Conservation (phyloP, 2,113 vertebrate genomes). For the Spea multiplicata region DNA sequence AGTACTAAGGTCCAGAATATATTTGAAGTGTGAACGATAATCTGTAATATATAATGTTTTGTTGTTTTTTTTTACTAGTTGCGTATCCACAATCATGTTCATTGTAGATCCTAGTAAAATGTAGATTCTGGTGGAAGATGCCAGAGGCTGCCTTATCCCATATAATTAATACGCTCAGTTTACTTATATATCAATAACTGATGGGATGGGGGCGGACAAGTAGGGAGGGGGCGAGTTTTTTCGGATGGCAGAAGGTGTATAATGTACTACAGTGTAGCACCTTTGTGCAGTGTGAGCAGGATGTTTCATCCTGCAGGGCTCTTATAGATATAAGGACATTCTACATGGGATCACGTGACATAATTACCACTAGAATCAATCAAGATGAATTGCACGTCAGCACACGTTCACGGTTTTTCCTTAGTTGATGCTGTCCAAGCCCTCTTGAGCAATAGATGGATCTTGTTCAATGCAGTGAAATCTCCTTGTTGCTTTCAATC, state of each 20-base stretch:
- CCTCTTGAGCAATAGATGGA: conserved; percentile 94
- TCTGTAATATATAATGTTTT: not conserved
- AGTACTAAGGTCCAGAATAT: too few species aligned
- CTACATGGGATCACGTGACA: conserved; percentile 98
- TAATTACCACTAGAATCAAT: conserved; percentile 99
- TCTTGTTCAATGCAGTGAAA: conserved; percentile 87
- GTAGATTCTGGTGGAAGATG: not conserved
- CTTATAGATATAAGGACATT: conserved; percentile 99
- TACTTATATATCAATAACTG: not conserved
- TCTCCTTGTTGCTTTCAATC: conserved; percentile 75
- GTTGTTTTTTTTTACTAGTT: not conserved
- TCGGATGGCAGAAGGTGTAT: conserved; percentile 3
- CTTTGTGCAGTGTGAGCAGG: conserved; percentile 76
- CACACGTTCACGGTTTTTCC: conserved; percentile 94
- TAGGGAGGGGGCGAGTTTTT: conserved; percentile 11
- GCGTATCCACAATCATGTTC: not conserved
- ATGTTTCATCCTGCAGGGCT: conserved; percentile 78
- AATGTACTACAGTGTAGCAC: conserved; percentile 54
- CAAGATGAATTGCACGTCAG: conserved; percentile 99
- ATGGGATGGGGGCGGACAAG: not conserved
- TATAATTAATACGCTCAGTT: not conserved
- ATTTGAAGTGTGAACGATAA: not conserved
- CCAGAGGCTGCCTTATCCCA: not conserved
- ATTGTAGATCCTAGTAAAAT: not conserved
- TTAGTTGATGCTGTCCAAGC: conserved; percentile 87